phyloP scores from a whole-genome alignment of 2,797 vertebrate species.

The Sebastes taczanowskii region DNA sequence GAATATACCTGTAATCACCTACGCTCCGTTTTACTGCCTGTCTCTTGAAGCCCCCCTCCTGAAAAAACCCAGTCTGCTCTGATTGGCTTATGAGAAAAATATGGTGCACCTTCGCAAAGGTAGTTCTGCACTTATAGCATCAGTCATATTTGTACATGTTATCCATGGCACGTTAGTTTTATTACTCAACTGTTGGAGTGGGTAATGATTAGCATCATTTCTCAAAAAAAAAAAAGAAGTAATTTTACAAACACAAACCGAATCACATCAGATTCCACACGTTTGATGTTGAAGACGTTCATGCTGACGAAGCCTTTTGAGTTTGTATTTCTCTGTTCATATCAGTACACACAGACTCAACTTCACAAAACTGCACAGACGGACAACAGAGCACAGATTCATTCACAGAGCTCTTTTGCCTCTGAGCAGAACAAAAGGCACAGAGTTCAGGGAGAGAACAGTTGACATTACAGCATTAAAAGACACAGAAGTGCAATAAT shows the following conservation, averaged over 20 bases:
- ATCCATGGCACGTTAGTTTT: background rate
- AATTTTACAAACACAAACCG: background rate
- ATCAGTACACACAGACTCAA: constrained; percentile 43
- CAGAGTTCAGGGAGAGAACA: constrained; percentile 41
- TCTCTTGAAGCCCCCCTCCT: too few relatives aligned
- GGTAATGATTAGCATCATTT: background rate
- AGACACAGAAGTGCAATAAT: constrained; percentile 41
- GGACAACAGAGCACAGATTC: constrained; percentile 37
- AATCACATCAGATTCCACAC: background rate
- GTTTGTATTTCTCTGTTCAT: constrained; percentile 48
- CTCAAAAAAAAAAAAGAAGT: background rate
- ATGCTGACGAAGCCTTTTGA: constrained; percentile 19
- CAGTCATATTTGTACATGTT: background rate
- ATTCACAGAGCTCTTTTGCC: constrained; percentile 46
- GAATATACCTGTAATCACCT: too few relatives aligned
- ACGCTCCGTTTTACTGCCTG: fast-evolving
- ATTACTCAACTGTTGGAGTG: background rate
- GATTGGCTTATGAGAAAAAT: too few relatives aligned
- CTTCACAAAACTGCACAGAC: constrained; percentile 46
- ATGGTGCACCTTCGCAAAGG: too few relatives aligned
- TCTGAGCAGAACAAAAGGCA: constrained; percentile 66
- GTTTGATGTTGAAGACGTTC: background rate
- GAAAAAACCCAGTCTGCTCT: fast-evolving
- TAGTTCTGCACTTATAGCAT: background rate
- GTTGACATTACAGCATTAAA: constrained; percentile 34